Percentiles rank a stretch among this genome's conserved stretches.
Conservation (phyloP, 2,888 invertebrate genomes). For the Tenthredo mesomela region DNA sequence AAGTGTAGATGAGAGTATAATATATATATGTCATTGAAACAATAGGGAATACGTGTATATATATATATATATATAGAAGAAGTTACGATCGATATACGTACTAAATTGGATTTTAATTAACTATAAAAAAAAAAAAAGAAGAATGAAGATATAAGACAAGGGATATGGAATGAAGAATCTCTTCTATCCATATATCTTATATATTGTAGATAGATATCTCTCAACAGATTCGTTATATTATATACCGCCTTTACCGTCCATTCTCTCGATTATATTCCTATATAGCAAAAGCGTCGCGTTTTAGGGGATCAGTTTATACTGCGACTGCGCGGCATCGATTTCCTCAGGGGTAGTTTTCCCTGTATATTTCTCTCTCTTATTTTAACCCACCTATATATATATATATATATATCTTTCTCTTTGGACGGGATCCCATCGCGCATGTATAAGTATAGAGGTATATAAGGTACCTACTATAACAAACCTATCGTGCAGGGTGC, state of each 20-base stretch:
- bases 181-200: no score
- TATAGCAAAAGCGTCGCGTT: constrained; percentile 7
- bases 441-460: not conserved
- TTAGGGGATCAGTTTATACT: not conserved
- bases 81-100: no score
- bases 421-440: not conserved
- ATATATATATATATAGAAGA: no score
- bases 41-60: no score
- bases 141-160: no score
- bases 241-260: not conserved
- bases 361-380: not conserved
- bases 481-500: not conserved
- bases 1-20: no score
- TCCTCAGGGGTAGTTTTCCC: constrained; percentile 17
- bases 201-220: no score
- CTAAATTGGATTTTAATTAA: no score
- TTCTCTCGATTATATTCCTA: not conserved
- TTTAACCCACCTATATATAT: not conserved
- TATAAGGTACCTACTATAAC: not conserved
- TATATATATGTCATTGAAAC: no score
- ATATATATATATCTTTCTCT: not conserved
- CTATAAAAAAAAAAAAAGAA: no score
- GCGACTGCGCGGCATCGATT: constrained; percentile 46
- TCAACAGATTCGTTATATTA: no score
- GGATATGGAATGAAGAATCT: no score